Conservation (phyloP, 2,113 vertebrate genomes). For the Brevimyrus niger region DNA sequence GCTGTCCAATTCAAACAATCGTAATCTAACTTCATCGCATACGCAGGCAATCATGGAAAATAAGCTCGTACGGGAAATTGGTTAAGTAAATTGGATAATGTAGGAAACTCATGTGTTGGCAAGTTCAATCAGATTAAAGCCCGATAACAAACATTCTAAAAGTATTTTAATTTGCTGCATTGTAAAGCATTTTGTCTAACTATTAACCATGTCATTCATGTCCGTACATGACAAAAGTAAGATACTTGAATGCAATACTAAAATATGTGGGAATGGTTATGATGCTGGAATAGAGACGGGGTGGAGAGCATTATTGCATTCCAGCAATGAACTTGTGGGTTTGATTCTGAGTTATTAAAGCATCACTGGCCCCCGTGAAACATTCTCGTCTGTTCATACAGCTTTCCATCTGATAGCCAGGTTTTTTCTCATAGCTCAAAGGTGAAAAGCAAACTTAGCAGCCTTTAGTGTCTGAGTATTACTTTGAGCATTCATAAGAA, state of each 20-base stretch:
- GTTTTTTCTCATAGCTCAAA: not conserved
- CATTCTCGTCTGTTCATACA: not conserved
- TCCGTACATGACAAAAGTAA: not conserved
- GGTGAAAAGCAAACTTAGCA: not conserved
- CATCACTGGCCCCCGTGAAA: not conserved
- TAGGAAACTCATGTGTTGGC: not conserved
- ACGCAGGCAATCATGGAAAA: constrained; percentile 1
- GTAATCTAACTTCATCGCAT: constrained; percentile 14
- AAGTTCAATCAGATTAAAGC: constrained; percentile 1
- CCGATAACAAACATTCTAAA: not conserved
- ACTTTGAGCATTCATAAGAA: not conserved
- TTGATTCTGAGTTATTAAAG: not conserved
- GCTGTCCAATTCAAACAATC: not conserved
- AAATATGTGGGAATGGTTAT: not conserved
- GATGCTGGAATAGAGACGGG: not conserved
- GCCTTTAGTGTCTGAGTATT: not conserved
- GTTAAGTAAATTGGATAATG: constrained; percentile 8
- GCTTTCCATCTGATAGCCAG: not conserved
- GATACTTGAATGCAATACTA: not conserved
- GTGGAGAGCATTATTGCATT: not conserved
- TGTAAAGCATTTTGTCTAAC: not conserved
- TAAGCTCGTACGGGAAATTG: not conserved
- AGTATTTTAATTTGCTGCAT: constrained; percentile 9
- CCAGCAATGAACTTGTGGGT: not conserved
- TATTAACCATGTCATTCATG: not conserved